Evolutionary conservation across 2,797 vertebrate species (phyloP).

Genomic region (Chloroceryle amazona): DNA sequence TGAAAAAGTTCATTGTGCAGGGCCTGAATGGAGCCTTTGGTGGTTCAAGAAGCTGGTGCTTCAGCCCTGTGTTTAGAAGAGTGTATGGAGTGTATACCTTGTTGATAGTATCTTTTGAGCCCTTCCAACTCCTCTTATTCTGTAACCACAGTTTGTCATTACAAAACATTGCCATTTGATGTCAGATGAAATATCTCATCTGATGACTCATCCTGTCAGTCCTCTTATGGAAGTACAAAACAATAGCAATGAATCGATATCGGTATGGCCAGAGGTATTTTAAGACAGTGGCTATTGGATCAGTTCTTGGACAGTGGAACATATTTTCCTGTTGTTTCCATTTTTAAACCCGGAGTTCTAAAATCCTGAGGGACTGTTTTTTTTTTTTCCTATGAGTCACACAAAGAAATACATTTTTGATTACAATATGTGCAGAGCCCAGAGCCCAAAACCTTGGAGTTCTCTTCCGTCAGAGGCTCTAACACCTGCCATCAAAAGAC

Average conservation of each 20-base stretch:
- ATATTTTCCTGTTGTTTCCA: slow-evolving; percentile 1
- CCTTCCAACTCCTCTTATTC: neutral
- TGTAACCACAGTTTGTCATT: neutral
- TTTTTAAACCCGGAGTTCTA: neutral
- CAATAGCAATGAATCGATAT: neutral
- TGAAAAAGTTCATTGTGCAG: neutral
- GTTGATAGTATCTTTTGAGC: neutral
- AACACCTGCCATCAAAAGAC: neutral
- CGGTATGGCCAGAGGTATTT: neutral
- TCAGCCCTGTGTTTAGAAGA: neutral
- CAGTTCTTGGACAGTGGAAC: neutral
- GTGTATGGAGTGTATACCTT: neutral
- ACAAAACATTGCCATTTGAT: neutral
- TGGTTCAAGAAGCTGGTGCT: neutral
- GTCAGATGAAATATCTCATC: neutral
- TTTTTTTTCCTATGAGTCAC: neutral
- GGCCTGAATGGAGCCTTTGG: neutral
- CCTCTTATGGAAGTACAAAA: neutral
- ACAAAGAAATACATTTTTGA: neutral
- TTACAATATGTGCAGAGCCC: neutral
- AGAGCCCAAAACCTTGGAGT: neutral
- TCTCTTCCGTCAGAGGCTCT: neutral
- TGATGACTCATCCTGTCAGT: neutral
- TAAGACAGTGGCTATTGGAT: neutral
- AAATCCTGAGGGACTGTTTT: neutral